Conservation (phyloP, 2,113 vertebrate genomes). For the Aspiorhynchus laticeps region DNA sequence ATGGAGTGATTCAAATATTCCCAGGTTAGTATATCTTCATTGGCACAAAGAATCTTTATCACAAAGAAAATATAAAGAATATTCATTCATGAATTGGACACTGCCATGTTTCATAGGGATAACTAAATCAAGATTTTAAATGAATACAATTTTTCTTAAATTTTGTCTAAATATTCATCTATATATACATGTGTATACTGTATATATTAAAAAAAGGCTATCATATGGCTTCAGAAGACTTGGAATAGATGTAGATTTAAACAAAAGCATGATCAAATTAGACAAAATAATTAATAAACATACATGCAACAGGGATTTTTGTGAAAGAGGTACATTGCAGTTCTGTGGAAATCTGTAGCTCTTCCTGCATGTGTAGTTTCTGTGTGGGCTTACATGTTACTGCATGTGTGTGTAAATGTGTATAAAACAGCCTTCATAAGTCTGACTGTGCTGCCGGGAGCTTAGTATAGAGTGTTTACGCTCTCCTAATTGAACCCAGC, state of each 20-base stretch:
- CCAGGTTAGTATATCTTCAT: too few relatives aligned
- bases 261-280: neutral
- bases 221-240: too few relatives aligned
- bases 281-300: neutral
- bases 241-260: too few relatives aligned
- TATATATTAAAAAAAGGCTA: too few relatives aligned
- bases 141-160: too few relatives aligned
- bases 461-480: constrained; percentile 64
- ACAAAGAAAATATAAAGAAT: too few relatives aligned
- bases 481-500: constrained; percentile 65
- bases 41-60: too few relatives aligned
- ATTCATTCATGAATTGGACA: neutral
- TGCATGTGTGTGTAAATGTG: constrained; percentile 48
- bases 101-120: too few relatives aligned
- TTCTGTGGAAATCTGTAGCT: neutral
- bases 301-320: neutral
- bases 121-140: too few relatives aligned
- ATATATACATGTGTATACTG: too few relatives aligned
- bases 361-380: neutral
- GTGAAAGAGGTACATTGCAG: neutral
- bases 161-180: too few relatives aligned
- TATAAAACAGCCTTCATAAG: constrained; percentile 49
- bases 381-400: neutral
- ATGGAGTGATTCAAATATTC: neutral
- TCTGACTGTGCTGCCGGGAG: constrained; percentile 34